Evolutionary conservation across 2,888 invertebrate species (phyloP).

Genomic region (Xestia c-nigrum): DNA sequence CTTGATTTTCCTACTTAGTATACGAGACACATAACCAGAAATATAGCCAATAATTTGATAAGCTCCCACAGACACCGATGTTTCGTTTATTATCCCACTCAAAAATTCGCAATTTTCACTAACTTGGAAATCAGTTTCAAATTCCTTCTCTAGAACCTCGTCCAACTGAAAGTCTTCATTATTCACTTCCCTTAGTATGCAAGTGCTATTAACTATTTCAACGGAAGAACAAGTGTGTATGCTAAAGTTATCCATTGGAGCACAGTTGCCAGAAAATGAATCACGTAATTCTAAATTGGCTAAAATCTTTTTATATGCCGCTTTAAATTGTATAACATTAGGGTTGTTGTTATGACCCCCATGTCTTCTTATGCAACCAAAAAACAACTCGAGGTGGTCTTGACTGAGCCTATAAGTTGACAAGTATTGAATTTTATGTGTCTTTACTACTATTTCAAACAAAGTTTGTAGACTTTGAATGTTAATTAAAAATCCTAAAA

Average conservation of each 20-base stretch:
- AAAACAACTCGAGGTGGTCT: slow-evolving; percentile 2
- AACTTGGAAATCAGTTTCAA: background rate
- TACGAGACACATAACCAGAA: slow-evolving; percentile 6
- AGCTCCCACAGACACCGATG: slow-evolving; percentile 1
- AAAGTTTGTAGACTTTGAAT: slow-evolving; percentile 2
- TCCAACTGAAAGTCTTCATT: background rate
- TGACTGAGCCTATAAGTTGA: too few species aligned
- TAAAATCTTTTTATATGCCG: slow-evolving; percentile 1
- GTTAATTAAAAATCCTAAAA: slow-evolving; percentile 6
- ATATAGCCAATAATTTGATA: slow-evolving; percentile 4
- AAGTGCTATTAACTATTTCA: slow-evolving; percentile 1
- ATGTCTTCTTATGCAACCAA: slow-evolving; percentile 10
- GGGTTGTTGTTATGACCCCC: slow-evolving; percentile 4
- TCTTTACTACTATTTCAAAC: background rate
- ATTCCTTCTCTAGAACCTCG: background rate
- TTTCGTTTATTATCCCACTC: background rate
- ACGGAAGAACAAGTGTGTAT: background rate
- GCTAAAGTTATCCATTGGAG: background rate
- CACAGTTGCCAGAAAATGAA: slow-evolving; percentile 4
- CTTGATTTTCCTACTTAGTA: background rate
- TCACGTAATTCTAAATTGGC: background rate
- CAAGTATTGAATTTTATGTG: background rate
- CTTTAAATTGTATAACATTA: slow-evolving; percentile 1
- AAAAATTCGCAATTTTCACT: background rate
- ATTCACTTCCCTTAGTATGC: background rate